A percentile compares a stretch with the other conserved stretches of the same genome.
phyloP scores from a whole-genome alignment of 2,888 invertebrate genomes.

The Heliconius ethilla region DNA sequence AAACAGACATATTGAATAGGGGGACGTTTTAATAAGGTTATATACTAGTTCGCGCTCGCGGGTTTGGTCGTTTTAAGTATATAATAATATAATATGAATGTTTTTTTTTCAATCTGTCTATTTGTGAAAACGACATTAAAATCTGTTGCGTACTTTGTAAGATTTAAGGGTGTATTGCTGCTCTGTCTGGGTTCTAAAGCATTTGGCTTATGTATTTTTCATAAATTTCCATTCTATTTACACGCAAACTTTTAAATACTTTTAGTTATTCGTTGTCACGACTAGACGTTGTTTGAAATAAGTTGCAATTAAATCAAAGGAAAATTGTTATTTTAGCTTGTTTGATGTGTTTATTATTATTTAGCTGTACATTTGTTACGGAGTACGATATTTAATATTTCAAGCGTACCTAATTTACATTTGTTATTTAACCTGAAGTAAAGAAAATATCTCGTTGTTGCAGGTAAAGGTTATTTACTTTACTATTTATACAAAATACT shows the following conservation, averaged over 20 bases:
- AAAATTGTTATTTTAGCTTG: conserved; percentile 1
- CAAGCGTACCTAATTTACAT: neutral
- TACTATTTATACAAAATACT: too few species aligned
- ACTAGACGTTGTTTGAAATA: neutral
- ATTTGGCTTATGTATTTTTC: neutral
- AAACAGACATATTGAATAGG: neutral
- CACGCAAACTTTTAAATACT: neutral
- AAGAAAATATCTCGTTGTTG: neutral
- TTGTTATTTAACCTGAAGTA: neutral
- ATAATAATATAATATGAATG: too few species aligned
- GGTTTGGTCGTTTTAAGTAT: too few species aligned
- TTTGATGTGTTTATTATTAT: conserved; percentile 14
- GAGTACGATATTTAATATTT: neutral
- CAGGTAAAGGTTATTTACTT: neutral
- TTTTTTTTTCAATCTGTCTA: neutral
- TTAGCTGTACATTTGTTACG: neutral
- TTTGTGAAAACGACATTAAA: neutral
- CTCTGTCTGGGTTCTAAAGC: neutral
- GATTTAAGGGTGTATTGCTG: neutral
- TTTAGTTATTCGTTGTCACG: conserved; percentile 14
- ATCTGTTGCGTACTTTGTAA: neutral
- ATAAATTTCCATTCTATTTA: neutral
- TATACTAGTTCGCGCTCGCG: too few species aligned
- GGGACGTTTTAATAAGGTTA: neutral
- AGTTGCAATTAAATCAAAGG: neutral